Evolutionary conservation across 2,888 invertebrate genomes (phyloP).

Genomic region (Tinea semifulvella): DNA sequence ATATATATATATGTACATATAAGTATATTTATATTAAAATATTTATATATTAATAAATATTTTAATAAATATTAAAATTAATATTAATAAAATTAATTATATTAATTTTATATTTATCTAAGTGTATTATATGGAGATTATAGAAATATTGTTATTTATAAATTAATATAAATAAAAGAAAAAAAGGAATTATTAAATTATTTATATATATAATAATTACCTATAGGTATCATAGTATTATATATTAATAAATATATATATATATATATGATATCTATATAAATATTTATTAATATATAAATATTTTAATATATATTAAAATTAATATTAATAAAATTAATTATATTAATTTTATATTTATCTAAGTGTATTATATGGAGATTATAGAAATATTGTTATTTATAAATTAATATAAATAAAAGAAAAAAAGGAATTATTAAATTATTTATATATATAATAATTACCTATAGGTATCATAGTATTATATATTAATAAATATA

Average conservation of each 20-base stretch:
- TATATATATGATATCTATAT: constrained; percentile 54
- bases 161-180: constrained; percentile 10
- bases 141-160: background rate
- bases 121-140: too few species aligned
- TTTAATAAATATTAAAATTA: constrained; percentile 21
- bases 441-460: constrained; percentile 24
- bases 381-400: too few species aligned
- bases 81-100: constrained; percentile 3
- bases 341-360: constrained; percentile 7
- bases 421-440: too few species aligned
- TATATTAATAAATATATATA: constrained; percentile 23
- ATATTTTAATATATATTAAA: constrained; percentile 29
- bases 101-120: too few species aligned
- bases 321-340: constrained; percentile 32
- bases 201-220: constrained; percentile 20
- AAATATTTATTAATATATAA: constrained; percentile 24
- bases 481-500: too few species aligned
- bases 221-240: too few species aligned
- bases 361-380: constrained; percentile 14
- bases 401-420: too few species aligned
- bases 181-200: constrained; percentile 21
- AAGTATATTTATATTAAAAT: constrained; percentile 14
- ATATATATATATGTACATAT: constrained; percentile 21
- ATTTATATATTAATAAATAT: constrained; percentile 15
- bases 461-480: constrained; percentile 24